Evolutionary conservation across 2,113 vertebrate genomes (phyloP), one percentile per base, ranked within the genome.

Genomic region (Piliocolobus tephrosceles): DNA sequence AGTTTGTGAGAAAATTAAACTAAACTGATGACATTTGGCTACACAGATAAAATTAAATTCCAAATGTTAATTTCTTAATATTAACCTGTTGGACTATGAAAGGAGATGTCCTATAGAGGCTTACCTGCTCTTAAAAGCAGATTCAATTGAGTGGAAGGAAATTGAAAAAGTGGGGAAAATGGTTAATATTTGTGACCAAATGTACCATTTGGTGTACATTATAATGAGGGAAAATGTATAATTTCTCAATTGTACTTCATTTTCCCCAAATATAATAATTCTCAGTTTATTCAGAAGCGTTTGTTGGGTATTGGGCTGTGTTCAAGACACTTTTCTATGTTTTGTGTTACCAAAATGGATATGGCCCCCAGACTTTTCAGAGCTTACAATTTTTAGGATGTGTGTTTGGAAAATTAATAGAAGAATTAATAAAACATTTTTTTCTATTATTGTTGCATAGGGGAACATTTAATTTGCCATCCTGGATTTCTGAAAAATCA

Each of bases 1-100:
- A 90, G 23, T 95, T 89, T 76, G 18, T 64, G 50, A 86, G 50
- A 66, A 95, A 93, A 73, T 9, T 83, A 75, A 93, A 73, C 16
- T 83, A 68, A 89, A 89, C 23, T 57, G 17, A 66, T 90, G 20
- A 3, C 64, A 61, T 55, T 83, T n/a, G 22, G 23, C 70, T 88
- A 61, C 25, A 11, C 23, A 14, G 18, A 61, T 52, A 91, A 88
- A 76, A 70, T 78, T 32, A 79, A 93, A 55, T 73, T 88, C 38
- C 55, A 43, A 6, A 2, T 50, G 40, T 88, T 80, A 85, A 35
- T 76, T 95, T 96, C 58, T 87, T 90, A 95, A 40, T 10, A 5
- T 47, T 52, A 79, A n/a, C 70, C n/a, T 80, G 16, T 88, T 70
- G 22, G n/a, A 3, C 14, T 92, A 20, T 23, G 95, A 88, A 88